phyloP scores from a whole-genome alignment of 2,888 invertebrate genomes.

The Blera fallax region DNA sequence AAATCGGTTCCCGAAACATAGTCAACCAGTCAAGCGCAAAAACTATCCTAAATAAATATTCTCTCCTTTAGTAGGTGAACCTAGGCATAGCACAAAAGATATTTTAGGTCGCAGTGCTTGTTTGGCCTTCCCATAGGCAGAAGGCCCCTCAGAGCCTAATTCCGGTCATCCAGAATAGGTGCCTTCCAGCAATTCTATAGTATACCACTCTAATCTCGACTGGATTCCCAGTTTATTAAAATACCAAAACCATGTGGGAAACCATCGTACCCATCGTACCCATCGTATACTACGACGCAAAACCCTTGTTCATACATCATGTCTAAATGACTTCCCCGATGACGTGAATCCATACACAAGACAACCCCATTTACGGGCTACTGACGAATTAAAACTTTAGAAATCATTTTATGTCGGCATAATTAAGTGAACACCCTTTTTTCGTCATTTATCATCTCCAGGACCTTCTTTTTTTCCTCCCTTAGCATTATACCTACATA shows the following conservation, averaged over 20 bases:
- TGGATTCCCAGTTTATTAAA: too few relatives aligned
- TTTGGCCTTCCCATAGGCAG: too few relatives aligned
- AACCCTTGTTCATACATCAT: conserved; percentile 40
- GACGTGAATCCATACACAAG: conserved; percentile 9
- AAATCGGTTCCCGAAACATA: too few relatives aligned
- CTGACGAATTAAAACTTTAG: conserved; percentile 52
- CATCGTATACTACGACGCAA: neutral
- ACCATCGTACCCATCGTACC: neutral
- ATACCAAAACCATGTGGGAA: neutral
- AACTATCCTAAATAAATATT: too few relatives aligned
- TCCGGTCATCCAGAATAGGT: too few relatives aligned
- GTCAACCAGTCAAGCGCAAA: too few relatives aligned
- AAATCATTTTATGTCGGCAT: conserved; percentile 60
- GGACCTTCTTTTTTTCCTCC: neutral
- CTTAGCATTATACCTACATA: neutral
- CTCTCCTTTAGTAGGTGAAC: too few relatives aligned
- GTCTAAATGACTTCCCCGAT: conserved; percentile 15
- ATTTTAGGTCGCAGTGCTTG: too few relatives aligned
- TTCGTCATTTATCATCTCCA: conserved; percentile 56
- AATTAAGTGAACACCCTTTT: conserved; percentile 67
- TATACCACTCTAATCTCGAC: too few relatives aligned
- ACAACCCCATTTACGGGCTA: conserved; percentile 24
- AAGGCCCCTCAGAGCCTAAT: too few relatives aligned
- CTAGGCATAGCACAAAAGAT: too few relatives aligned
- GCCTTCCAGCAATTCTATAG: too few relatives aligned